Percentiles rank a stretch among this genome's conserved stretches.
Conservation (phyloP, 1,140 invertebrate species). For the Brachionus asplanchnoidis region DNA sequence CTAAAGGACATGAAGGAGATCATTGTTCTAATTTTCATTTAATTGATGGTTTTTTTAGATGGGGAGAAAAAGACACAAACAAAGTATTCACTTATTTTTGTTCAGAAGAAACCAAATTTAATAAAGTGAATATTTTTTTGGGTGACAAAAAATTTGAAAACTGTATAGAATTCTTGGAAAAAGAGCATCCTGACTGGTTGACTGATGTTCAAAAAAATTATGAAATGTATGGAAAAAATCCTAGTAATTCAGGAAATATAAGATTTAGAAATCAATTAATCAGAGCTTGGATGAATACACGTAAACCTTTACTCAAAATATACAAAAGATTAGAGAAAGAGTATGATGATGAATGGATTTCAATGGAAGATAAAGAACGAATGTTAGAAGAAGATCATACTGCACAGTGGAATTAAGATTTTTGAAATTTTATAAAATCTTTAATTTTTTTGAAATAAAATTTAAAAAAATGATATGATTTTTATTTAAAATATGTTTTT, state of each 20-base stretch:
- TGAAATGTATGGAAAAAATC: neutral
- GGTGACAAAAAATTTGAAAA: neutral
- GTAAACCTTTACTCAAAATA: neutral
- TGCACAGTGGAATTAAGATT: neutral
- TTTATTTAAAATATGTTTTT: neutral
- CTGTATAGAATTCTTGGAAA: neutral
- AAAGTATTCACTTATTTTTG: neutral
- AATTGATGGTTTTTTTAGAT: neutral
- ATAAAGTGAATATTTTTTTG: neutral
- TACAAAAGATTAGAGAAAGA: neutral
- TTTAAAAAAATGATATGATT: neutral
- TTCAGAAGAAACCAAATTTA: neutral
- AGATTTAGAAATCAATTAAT: neutral
- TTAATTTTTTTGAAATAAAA: neutral
- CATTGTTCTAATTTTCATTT: neutral
- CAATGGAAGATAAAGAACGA: neutral
- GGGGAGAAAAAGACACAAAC: neutral
- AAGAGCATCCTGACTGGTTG: neutral
- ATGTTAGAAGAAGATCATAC: neutral
- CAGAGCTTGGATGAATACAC: constrained; percentile 7
- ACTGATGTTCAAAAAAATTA: neutral
- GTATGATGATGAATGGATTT: neutral
- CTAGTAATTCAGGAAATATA: neutral
- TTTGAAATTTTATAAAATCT: neutral
- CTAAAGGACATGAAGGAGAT: neutral